Evolutionary conservation across 2,797 vertebrate species (phyloP).

Genomic region (Muscicapa striata): DNA sequence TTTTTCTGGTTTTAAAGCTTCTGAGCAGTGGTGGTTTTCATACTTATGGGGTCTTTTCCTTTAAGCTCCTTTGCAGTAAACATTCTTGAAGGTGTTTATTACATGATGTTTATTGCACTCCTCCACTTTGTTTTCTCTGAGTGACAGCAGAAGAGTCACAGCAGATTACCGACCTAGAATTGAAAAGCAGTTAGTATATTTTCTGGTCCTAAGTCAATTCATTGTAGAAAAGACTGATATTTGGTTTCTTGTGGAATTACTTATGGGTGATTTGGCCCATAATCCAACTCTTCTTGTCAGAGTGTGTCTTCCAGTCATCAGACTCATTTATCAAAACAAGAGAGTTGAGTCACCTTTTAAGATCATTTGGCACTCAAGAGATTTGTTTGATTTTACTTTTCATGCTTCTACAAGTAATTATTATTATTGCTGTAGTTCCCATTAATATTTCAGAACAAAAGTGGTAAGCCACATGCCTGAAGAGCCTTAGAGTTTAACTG

Average conservation of each 20-base stretch:
- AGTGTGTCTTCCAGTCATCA: neutral
- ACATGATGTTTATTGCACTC: neutral
- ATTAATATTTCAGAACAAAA: conserved; percentile 19
- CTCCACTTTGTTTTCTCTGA: neutral
- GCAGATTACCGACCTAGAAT: neutral
- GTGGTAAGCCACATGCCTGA: neutral
- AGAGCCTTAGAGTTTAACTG: neutral
- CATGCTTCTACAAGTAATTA: neutral
- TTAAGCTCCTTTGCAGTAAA: neutral
- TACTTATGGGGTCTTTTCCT: neutral
- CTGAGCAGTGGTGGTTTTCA: neutral
- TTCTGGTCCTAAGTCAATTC: neutral
- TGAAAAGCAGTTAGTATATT: neutral
- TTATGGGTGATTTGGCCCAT: neutral
- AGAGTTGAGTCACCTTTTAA: neutral
- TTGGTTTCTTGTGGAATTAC: neutral
- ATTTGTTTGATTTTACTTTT: conserved; percentile 22
- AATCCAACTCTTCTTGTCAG: neutral
- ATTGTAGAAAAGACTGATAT: neutral
- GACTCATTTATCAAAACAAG: neutral
- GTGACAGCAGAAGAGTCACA: neutral
- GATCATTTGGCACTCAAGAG: neutral
- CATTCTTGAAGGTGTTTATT: neutral
- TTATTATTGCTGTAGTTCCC: neutral
- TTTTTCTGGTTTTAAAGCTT: neutral